Evolutionary conservation across 2,113 vertebrate species (phyloP), one percentile per base, ranked within the genome.

Genomic region (Dipodomys spectabilis): DNA sequence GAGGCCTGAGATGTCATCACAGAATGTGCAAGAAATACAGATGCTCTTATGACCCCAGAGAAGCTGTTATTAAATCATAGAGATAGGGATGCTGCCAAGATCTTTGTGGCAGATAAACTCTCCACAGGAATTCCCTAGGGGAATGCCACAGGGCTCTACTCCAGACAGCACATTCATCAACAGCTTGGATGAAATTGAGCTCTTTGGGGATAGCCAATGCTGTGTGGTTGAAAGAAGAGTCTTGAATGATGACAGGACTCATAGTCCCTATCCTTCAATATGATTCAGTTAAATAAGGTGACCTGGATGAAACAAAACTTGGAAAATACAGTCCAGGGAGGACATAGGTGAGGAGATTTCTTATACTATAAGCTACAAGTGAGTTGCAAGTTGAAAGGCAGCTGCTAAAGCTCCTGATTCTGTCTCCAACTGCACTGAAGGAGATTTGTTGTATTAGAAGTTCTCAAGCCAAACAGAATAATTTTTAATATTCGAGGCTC

Each of bases 61-160:
- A 80, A 95, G 71, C 49, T 75, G 73, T 80, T 67, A 73, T 39
- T 60, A 82, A 94, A 69, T 86, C 44, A 27, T 3, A 27, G 69
- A 73, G n/a, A 75, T 87, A 74, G 75, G 75, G 73, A 44, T 13
- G 28, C 72, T 65, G 80, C 80, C 75, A 85, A 57, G 78, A 75
- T 62, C 23, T 93, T 81, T 82, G 75, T 64, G 65, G 83, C 11
- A 69, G 57, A 86, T 49, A 65, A 89, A 89, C 49, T 80, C 80
- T 72, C 73, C 53, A 3, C 32, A 87, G 78, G 72, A 94, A 82
- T 65, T 82, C 39, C 9, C 30, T 35, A 62, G 75, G 77, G 6
- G 15, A 81, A 57, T 53, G 82, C 68, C 49, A 45, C 1, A 5
- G 25, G 65, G 64, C 44, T 86, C 30, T 67, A n/a, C 53, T 87